A percentile compares a stretch with the other conserved stretches of the same genome.
Evolutionary conservation across 53 echinoderm and acorn worm species (phyloP).

Genomic region (Mesocentrotus franciscanus): DNA sequence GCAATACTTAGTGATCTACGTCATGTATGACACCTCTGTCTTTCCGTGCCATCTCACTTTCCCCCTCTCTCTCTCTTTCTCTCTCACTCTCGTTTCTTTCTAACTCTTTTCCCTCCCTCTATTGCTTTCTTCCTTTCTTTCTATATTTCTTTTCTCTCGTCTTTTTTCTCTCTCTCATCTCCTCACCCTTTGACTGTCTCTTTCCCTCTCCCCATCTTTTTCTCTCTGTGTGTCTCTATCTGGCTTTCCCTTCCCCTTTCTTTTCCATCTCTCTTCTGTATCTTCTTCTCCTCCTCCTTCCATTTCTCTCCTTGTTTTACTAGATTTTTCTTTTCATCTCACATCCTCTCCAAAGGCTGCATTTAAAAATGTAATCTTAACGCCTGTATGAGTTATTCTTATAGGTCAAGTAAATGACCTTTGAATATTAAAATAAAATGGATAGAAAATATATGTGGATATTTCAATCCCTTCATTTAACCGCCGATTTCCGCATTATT

Average conservation of each 20-base stretch:
- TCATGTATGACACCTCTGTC: not conserved
- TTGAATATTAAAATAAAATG: too few relatives aligned
- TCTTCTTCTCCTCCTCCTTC: not conserved
- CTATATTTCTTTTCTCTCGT: not conserved
- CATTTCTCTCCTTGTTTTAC: not conserved
- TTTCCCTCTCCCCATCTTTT: not conserved
- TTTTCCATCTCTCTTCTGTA: not conserved
- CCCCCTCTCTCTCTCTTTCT: not conserved
- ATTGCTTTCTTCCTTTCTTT: not conserved
- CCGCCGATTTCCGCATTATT: too few relatives aligned
- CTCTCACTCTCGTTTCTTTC: too few relatives aligned
- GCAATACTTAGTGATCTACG: not conserved
- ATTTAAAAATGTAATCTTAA: too few relatives aligned
- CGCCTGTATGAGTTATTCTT: too few relatives aligned
- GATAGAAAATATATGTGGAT: too few relatives aligned
- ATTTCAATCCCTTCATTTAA: too few relatives aligned
- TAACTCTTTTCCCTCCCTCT: not conserved
- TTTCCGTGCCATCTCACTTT: not conserved
- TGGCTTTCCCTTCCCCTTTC: not conserved
- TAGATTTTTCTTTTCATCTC: not conserved
- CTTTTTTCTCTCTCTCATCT: not conserved
- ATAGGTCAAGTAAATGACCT: too few relatives aligned
- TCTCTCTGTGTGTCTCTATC: not conserved
- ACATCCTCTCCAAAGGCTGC: not conserved
- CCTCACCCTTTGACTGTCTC: not conserved